phyloP scores from a whole-genome alignment of 2,888 invertebrate genomes.

The Erebia epiphron region DNA sequence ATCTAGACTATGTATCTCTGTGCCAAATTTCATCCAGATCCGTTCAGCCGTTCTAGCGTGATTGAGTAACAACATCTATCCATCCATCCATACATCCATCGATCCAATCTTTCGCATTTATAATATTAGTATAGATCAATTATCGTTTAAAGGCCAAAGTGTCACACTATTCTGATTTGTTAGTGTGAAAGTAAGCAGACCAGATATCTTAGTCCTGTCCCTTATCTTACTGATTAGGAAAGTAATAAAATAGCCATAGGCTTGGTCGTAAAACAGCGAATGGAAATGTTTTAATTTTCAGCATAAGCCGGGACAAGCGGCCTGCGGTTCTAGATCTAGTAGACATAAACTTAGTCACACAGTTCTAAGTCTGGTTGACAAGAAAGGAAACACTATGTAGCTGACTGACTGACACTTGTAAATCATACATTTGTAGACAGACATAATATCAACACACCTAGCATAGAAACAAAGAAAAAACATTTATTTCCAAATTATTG shows the following conservation, averaged over 20 bases:
- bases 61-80: no score
- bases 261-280: constrained; percentile 9
- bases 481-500: no score
- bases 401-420: no score
- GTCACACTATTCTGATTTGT: constrained; percentile 1
- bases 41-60: no score
- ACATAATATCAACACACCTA: no score
- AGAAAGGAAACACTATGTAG: neutral
- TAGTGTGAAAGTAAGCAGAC: neutral
- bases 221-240: constrained; percentile 13
- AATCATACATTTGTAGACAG: no score
- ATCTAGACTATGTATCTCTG: no score
- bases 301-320: neutral
- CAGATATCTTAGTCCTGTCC: neutral
- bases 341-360: neutral
- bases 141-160: neutral
- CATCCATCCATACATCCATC: no score
- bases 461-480: no score
- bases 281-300: constrained; percentile 14
- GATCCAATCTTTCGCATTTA: no score
- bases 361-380: neutral
- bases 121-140: no score
- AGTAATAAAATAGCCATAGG: constrained; percentile 12
- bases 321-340: neutral
- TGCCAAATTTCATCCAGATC: no score